phyloP scores from a whole-genome alignment of 2,113 vertebrate genomes.

The Forbesichthys agassizii region DNA sequence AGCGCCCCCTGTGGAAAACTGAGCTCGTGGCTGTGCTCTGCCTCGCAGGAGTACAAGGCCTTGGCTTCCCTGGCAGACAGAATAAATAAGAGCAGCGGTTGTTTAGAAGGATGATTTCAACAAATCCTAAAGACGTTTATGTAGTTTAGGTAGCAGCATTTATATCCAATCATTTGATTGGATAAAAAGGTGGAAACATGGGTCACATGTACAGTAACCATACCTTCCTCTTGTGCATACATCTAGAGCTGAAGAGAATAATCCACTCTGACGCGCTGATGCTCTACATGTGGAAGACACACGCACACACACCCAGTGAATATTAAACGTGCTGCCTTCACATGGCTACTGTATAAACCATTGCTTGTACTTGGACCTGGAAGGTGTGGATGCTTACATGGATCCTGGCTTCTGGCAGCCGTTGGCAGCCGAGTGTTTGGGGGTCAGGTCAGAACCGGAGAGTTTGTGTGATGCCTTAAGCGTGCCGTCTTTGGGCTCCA shows the following conservation, averaged over 20 bases:
- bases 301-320: conserved; percentile 17
- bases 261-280: conserved; percentile 86
- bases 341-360: too few relatives aligned
- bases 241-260: conserved; percentile 79
- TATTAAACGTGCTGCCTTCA: not conserved
- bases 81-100: not conserved
- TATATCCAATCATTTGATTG: not conserved
- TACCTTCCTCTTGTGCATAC: conserved; percentile 73
- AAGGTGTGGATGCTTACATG: conserved; percentile 79
- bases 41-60: conserved; percentile 96
- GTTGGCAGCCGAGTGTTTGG: conserved; percentile 83
- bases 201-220: conserved; percentile 35
- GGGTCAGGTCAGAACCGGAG: conserved; percentile 79
- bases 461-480: conserved; percentile 68
- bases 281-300: conserved; percentile 80
- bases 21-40: conserved; percentile 93
- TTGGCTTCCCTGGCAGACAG: conserved; percentile 86
- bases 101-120: not conserved
- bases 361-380: too few relatives aligned
- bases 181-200: not conserved
- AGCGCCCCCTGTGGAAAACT: conserved; percentile 95
- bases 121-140: not conserved
- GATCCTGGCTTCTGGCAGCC: conserved; percentile 93
- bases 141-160: not conserved
- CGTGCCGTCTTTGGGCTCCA: conserved; percentile 73